Evolutionary conservation across 2,888 invertebrate species (phyloP), one percentile per base, ranked within the genome.

Genomic region (Diloba caeruleocephala): DNA sequence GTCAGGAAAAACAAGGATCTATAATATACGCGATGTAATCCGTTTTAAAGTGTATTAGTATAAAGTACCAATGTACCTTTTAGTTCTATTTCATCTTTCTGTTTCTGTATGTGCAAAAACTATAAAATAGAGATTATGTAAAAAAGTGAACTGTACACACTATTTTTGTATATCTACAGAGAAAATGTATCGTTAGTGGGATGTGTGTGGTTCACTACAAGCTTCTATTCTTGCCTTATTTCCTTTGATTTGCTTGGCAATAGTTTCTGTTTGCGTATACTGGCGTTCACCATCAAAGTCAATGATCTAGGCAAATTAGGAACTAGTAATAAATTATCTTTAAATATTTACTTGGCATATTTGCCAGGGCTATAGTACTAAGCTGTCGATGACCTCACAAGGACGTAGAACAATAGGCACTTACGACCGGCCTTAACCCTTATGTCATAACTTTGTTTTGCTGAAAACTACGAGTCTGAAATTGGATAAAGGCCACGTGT

Each of bases 341-440:
- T 23, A 45, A 45, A n/a, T 49, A 58, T 43, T 46, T 25, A 5
- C 26, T 63, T 71, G 71, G 71, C 69, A 2, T 2, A 23, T 7
- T n/a, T n/a, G 19, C 3, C 72, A 71, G 34, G 15, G 19, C 10
- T 43, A 12, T 51, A 33, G 33, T 42, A 9, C 19, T 32, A 25
- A 50, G 25, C 31, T 28, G 42, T 28, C 9, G 31, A 65, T 59
- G 56, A 48, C 55, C 38, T 25, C 17, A 26, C 23, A 19, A 63
- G 49, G 50, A 56, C 51, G 33, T 31, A 14, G 17, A 10, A 26
- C n/a, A 17, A 10, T n/a, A n/a, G n/a, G 48, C 36, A 49, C 13
- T 37, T 28, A 34, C 49, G 33, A 31, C 45, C 50, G 58, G 9
- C 65, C 58, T 65, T 62, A 36, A 58, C 50, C 59, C 33, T 39